Percentiles rank a stretch among this genome's conserved stretches.
These are phyloP conservation scores for Mesocentrotus franciscanus DNA, from an alignment of 53 echinoderm and acorn worm genomes.

Conservation along the genomic window DNA sequence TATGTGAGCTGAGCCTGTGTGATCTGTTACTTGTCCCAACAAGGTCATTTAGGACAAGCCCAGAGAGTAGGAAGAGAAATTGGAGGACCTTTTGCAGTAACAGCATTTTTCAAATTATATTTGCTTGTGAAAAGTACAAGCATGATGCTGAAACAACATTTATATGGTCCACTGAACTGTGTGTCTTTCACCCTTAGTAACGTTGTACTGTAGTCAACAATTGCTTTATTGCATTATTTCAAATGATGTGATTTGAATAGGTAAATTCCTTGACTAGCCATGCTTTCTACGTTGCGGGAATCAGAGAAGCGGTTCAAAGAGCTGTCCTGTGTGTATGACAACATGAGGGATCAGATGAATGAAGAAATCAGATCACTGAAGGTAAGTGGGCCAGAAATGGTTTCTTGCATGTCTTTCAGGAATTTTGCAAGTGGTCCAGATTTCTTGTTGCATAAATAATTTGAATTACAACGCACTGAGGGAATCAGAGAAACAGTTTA, in stretches of 20 bases:
- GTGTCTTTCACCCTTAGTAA: background rate
- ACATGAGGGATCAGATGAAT: conserved; percentile 83
- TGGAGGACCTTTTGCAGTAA: background rate
- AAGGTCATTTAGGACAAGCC: background rate
- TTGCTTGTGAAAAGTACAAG: background rate
- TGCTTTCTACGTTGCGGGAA: conserved; percentile 65
- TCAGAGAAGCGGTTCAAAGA: conserved; percentile 70
- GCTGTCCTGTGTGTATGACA: conserved; percentile 79
- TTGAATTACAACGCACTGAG: too few relatives aligned
- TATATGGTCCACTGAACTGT: background rate
- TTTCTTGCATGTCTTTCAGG: too few relatives aligned
- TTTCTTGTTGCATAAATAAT: too few relatives aligned
- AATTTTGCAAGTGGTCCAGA: too few relatives aligned
- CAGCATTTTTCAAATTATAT: background rate
- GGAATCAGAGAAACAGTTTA: too few relatives aligned
- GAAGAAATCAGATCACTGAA: conserved; percentile 75
- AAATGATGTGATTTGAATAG: background rate
- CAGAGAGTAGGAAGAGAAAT: background rate
- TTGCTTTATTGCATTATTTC: background rate
- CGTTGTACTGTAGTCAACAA: background rate
- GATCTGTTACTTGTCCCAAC: background rate
- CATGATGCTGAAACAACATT: background rate
- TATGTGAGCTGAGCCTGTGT: background rate
- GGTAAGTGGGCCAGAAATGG: conserved; percentile 55
- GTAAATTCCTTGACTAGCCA: conserved; percentile 26